Percentiles rank a stretch among this genome's conserved stretches.
Conservation (phyloP, 1,140 invertebrate genomes). For the Leucophenga varia region DNA sequence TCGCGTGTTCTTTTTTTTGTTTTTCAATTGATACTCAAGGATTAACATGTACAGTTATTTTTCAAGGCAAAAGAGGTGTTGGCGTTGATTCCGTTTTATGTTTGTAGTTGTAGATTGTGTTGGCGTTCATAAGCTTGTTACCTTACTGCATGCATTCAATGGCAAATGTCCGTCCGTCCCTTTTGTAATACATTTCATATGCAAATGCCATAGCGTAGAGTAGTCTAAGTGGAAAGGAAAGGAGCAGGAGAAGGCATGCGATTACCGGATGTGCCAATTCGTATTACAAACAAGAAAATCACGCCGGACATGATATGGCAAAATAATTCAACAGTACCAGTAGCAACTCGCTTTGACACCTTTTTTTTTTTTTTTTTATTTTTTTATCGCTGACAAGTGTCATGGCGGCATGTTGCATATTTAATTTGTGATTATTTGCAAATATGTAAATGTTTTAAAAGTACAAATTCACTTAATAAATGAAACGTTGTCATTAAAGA, state of each 20-base stretch:
- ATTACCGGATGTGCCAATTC: constrained; percentile 40
- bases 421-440: constrained; percentile 46
- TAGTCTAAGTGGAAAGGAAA: too few species aligned
- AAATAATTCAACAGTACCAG: too few species aligned
- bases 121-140: too few species aligned
- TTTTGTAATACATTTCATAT: constrained; percentile 45
- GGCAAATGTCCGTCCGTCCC: constrained; percentile 19
- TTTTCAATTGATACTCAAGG: constrained; percentile 47
- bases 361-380: too few species aligned
- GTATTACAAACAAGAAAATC: constrained; percentile 38
- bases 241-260: constrained; percentile 12
- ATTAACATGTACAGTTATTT: constrained; percentile 55
- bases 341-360: constrained; percentile 10
- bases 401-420: constrained; percentile 45
- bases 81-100: too few species aligned
- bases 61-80: constrained; percentile 33
- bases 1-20: too few species aligned
- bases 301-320: constrained; percentile 3
- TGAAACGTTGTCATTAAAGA: constrained; percentile 52
- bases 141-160: constrained; percentile 14
- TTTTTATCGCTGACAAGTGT: constrained; percentile 12
- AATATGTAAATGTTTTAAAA: constrained; percentile 11
- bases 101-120: too few species aligned
- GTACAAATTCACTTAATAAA: constrained; percentile 41
- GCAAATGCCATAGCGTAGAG: too few species aligned